Evolutionary conservation across 2,797 vertebrate genomes (phyloP).

Genomic region (Poecilia wingei): DNA sequence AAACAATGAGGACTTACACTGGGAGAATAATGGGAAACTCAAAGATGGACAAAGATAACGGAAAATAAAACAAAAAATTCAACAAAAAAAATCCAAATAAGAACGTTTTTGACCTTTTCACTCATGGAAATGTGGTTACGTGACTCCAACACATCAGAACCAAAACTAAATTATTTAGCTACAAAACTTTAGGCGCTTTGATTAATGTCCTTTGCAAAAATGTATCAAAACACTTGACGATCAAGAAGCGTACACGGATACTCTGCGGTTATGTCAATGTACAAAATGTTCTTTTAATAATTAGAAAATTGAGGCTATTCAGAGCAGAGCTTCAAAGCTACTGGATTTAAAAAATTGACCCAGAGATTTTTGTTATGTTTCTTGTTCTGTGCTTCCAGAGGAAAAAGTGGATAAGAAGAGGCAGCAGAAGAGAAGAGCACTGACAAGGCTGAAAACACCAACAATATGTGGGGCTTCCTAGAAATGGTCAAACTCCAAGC

Average conservation of each 20-base stretch:
- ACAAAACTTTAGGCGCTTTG: background rate
- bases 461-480: background rate
- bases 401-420: background rate
- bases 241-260: background rate
- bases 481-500: too few relatives aligned
- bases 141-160: background rate
- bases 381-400: background rate
- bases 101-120: background rate
- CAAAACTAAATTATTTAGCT: background rate
- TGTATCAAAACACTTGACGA: background rate
- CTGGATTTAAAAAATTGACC: too few relatives aligned
- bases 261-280: background rate
- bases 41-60: background rate
- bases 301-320: background rate
- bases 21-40: slow-evolving; percentile 6
- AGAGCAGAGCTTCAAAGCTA: background rate
- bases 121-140: background rate
- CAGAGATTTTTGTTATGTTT: background rate
- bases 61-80: background rate
- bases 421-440: background rate
- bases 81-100: background rate
- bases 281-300: background rate
- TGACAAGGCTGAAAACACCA: background rate
- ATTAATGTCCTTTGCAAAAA: background rate
- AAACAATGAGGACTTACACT: slow-evolving; percentile 11